These are phyloP conservation scores for Zhuqinia jingwanae DNA, from an alignment of 2,888 invertebrate genomes.

Conservation along the genomic window DNA sequence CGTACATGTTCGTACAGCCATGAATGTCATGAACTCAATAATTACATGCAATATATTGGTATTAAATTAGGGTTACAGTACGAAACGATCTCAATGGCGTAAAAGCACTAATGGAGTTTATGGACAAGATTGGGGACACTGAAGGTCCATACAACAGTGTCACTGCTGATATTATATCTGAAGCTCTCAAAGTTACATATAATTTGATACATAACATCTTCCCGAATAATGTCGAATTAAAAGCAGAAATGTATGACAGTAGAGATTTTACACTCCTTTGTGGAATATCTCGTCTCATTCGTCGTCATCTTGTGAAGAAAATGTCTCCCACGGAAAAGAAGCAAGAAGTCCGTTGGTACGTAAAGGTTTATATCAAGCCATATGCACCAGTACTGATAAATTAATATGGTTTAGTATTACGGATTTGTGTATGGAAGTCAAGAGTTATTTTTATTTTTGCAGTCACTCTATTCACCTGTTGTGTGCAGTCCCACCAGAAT, in stretches of 20 bases:
- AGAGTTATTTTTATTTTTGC: conserved; percentile 27
- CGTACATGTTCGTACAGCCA: too few species aligned
- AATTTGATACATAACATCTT: conserved; percentile 83
- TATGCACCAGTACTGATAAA: background rate
- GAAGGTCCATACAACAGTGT: conserved; percentile 82
- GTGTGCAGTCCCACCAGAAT: conserved; percentile 89
- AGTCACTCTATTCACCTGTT: conserved; percentile 92
- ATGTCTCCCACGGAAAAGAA: conserved; percentile 80
- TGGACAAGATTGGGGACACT: conserved; percentile 85
- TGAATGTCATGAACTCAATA: too few species aligned
- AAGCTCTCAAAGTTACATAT: conserved; percentile 89
- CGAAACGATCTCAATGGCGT: conserved; percentile 87
- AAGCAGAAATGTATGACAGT: conserved; percentile 32
- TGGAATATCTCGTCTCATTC: conserved; percentile 59
- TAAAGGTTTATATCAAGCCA: background rate
- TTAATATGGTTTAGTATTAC: too few species aligned
- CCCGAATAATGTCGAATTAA: conserved; percentile 38
- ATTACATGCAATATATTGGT: too few species aligned
- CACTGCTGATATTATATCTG: conserved; percentile 86
- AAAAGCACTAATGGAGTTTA: conserved; percentile 85
- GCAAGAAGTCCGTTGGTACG: conserved; percentile 84
- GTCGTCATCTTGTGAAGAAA: conserved; percentile 83
- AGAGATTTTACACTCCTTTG: conserved; percentile 46
- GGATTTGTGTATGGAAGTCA: too few species aligned
- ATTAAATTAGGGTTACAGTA: conserved; percentile 84